Evolutionary conservation across 2,797 vertebrate species (phyloP), one percentile per base, ranked within the genome.

Genomic region (Aldrovandia affinis): DNA sequence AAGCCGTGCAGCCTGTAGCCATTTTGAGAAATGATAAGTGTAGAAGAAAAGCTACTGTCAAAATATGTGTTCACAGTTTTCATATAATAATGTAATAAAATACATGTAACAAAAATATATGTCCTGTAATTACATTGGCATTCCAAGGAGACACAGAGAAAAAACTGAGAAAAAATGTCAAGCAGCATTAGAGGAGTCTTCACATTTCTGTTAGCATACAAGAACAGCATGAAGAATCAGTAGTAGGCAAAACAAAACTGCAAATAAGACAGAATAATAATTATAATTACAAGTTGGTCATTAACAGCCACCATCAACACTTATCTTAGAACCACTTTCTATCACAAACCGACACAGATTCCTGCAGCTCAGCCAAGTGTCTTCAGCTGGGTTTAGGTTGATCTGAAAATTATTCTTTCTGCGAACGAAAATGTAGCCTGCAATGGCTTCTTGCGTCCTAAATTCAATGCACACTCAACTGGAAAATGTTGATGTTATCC

Each of bases 1-100:
- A 95, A 95, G 94, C 92, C 91, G 86, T 89, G 84, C 50, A 85
- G 33, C 80, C 20, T 68, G 44, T 63, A 82, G 73, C 75, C 83
- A 87, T 88, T 83, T 87, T 83, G 81, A 85, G 81, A 33, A n/a
- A 85, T 84, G 52, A 86, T 77, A 78, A 84, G 55, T 85, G 87
- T 87, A 85, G 18, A 22, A 30, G 61, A 42, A 81, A 50, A 9
- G 3, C 36, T 42, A 30, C 44, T 42, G 5, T 65, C 42, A 47
- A 30, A 65, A 82, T 39, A 9, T 81, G 36, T n/a, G 12, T 8
- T 10, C 20, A 42, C 2, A 63, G 30, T 14, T 61, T 55, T 44
- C 33, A 81, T 22, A 81, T 18, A 81, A 59, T 70, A 57, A 28
- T 77, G 33, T 47, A 81, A 63, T 39, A 22, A 77, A 28, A 57